Evolutionary conservation across 1,140 invertebrate genomes (phyloP).

Genomic region (Patella vulgata): DNA sequence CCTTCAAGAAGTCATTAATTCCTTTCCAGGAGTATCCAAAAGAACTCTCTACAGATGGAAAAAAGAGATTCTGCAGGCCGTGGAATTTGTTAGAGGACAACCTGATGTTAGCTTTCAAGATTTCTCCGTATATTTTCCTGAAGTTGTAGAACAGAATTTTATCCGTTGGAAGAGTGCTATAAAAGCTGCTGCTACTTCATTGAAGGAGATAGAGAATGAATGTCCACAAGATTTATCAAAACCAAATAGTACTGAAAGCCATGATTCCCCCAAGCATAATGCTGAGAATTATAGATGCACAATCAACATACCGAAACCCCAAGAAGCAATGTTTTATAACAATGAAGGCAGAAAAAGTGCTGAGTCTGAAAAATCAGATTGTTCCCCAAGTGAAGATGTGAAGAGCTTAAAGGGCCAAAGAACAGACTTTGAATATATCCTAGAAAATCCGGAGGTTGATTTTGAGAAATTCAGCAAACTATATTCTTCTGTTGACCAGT

Average conservation of each 20-base stretch:
- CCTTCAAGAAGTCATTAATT: slow-evolving; percentile 1
- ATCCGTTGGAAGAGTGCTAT: slow-evolving; percentile 1
- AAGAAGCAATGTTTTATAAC: too few relatives aligned
- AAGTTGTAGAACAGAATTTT: slow-evolving; percentile 8
- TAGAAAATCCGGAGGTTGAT: slow-evolving; percentile 14
- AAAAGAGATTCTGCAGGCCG: slow-evolving; percentile 23
- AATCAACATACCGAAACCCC: too few relatives aligned
- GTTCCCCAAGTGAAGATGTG: too few relatives aligned
- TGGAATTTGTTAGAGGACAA: slow-evolving; percentile 21
- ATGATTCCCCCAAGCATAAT: background rate
- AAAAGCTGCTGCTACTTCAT: background rate
- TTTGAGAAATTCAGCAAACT: slow-evolving; percentile 22
- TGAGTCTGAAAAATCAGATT: too few relatives aligned
- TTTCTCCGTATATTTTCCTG: background rate
- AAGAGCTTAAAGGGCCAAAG: too few relatives aligned
- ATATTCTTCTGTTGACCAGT: slow-evolving; percentile 13
- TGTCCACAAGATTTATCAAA: too few relatives aligned
- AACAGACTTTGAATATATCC: background rate
- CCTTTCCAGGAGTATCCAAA: slow-evolving; percentile 2
- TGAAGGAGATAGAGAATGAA: too few relatives aligned
- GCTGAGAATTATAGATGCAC: background rate
- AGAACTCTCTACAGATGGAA: slow-evolving; percentile 13
- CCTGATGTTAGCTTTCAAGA: slow-evolving; percentile 1
- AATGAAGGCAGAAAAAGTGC: too few relatives aligned
- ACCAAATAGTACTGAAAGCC: too few relatives aligned